A percentile compares a stretch with the other conserved stretches of the same genome.
Evolutionary conservation across 2,797 vertebrate species (phyloP).

Genomic region (Pangasius larnaudii): DNA sequence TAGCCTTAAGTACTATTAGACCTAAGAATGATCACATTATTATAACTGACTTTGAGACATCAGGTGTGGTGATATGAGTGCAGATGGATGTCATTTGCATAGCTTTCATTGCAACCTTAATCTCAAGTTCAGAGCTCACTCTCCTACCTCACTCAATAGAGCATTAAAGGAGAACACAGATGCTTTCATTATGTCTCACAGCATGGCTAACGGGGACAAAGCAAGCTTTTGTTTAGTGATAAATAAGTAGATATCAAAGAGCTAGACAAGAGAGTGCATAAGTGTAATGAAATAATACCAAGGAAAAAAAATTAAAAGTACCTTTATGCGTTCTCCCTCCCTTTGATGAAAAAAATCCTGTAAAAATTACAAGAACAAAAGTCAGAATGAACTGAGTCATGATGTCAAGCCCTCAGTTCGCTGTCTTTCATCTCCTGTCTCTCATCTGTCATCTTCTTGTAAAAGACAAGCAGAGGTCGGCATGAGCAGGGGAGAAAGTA

Average conservation of each 20-base stretch:
- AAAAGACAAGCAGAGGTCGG: constrained; percentile 18
- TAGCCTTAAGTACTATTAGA: neutral
- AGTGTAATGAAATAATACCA: constrained; percentile 11
- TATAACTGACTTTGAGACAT: neutral
- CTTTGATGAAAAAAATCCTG: neutral
- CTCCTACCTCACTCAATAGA: neutral
- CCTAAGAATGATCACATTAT: neutral
- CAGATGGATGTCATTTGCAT: neutral
- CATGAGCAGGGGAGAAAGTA: constrained; percentile 26
- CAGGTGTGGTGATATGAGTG: neutral
- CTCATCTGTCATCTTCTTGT: constrained; percentile 9
- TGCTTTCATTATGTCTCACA: neutral
- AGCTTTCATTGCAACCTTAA: neutral
- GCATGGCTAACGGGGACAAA: neutral
- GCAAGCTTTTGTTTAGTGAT: neutral
- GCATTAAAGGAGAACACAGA: constrained; percentile 5
- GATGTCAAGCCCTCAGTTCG: constrained; percentile 49
- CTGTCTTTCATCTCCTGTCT: constrained; percentile 49
- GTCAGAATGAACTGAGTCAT: constrained; percentile 9
- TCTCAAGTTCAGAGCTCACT: neutral
- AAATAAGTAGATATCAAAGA: constrained; percentile 4
- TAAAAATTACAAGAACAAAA: neutral
- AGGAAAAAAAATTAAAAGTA: neutral
- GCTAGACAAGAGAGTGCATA: neutral
- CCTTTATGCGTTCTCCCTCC: neutral